Evolutionary conservation across 2,113 vertebrate species (phyloP), one percentile per base, ranked within the genome.

Genomic region (Rhinichthys klamathensis): DNA sequence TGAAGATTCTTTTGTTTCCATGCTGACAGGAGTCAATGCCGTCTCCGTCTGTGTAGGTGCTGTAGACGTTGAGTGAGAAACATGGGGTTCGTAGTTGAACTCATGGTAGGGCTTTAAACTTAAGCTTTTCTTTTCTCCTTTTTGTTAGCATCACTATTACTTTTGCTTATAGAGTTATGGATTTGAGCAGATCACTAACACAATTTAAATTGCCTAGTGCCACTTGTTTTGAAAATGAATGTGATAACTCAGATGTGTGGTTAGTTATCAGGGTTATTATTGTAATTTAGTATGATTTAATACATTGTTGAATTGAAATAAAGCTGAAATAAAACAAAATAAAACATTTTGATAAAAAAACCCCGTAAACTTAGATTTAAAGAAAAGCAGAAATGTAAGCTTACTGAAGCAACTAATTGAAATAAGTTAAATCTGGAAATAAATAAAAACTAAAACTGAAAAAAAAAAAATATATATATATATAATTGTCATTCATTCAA

Each of bases 1-100:
- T 82, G 58, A 80, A 86, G n/a, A 75, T 67, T 54, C 56, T 67
- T 86, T 86, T 83, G 65, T 86, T 83, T 86, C 44, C 16, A 35
- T 76, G 35, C 83, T 67, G 73, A 78, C 82, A 67, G 78, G 74
- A 69, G 58, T 60, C 60, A 51, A 23, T 76, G 32, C 35, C 21
- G 10, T 75, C 46, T 49, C 41, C 25, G 38, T 78, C 30, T 85
- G 67, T 58, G 80, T 69, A 69, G 80, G 80, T 25, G 63, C 73
- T 54, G 32, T 4, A 23, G 30, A 79, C 32, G 10, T 38, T n/a
- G 46, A 56, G 49, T 38, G 63, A 51, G 65, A 7, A 58, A 83
- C 9, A 23, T 49, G 44, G 7, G 23, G 41, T 65, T 79, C 54
- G 16, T 2, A 27, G 56, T 44, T 44, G 38, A 67, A 69, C 30